phyloP scores from a whole-genome alignment of 2,888 invertebrate species.

The Orthosia cruda region DNA sequence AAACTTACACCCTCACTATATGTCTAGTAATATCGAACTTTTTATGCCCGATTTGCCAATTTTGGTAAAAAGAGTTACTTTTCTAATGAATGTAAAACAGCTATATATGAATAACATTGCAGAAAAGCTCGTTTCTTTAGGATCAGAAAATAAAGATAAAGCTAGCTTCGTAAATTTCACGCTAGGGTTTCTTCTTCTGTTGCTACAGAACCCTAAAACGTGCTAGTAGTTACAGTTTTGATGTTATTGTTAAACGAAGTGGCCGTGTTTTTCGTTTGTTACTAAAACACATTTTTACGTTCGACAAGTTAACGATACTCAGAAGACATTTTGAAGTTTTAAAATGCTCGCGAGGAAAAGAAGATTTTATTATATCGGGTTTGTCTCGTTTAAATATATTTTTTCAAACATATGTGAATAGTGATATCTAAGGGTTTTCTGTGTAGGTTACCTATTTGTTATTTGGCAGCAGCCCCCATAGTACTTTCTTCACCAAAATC shows the following conservation, averaged over 20 bases:
- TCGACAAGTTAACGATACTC: constrained; percentile 4
- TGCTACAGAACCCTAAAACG: constrained; percentile 30
- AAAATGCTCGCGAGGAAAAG: constrained; percentile 60
- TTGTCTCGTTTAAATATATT: constrained; percentile 6
- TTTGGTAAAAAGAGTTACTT: too few species aligned
- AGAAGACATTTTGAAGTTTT: constrained; percentile 10
- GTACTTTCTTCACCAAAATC: too few species aligned
- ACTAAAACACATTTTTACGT: constrained; percentile 38
- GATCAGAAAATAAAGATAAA: neutral
- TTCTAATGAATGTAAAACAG: too few species aligned
- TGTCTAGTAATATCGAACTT: too few species aligned
- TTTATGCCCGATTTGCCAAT: too few species aligned
- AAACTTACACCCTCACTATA: too few species aligned
- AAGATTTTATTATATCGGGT: constrained; percentile 54
- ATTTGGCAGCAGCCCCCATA: too few species aligned
- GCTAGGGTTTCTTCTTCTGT: neutral
- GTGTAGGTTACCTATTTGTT: too few species aligned
- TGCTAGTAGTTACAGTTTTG: constrained; percentile 36
- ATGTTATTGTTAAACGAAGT: constrained; percentile 38
- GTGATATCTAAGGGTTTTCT: too few species aligned
- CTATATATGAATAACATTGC: too few species aligned
- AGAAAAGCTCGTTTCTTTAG: neutral
- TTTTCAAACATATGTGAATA: neutral
- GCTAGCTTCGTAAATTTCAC: neutral
- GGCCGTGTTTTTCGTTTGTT: constrained; percentile 49